These are phyloP conservation scores for Argopecten irradians DNA, from an alignment of 1,140 invertebrate genomes.

Conservation along the genomic window DNA sequence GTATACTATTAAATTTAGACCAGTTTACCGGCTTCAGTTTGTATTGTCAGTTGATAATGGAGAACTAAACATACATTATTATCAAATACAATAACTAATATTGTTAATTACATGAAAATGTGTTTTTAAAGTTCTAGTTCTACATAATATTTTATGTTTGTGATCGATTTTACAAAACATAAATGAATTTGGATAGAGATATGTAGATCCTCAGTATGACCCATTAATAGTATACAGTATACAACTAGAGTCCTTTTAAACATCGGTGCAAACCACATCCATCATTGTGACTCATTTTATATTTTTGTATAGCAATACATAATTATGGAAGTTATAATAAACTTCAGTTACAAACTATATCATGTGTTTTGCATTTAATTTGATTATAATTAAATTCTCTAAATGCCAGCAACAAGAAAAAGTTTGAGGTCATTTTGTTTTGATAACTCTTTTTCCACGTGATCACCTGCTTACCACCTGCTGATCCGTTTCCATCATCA, in stretches of 20 bases:
- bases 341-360: not conserved
- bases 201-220: not conserved
- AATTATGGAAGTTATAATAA: not conserved
- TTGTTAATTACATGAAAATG: too few species aligned
- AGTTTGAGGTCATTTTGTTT: too few species aligned
- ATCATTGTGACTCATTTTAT: slow-evolving; percentile 12
- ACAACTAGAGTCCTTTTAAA: not conserved
- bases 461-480: too few species aligned
- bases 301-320: slow-evolving; percentile 15
- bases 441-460: too few species aligned
- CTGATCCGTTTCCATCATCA: too few species aligned
- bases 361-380: too few species aligned
- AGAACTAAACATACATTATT: not conserved
- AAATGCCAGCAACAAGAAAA: too few species aligned
- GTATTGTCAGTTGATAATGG: not conserved
- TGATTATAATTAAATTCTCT: too few species aligned
- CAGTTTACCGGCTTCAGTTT: not conserved
- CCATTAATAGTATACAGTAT: not conserved
- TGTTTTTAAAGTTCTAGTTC: not conserved
- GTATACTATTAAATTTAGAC: too few species aligned
- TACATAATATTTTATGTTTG: not conserved
- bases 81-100: too few species aligned
- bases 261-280: not conserved
- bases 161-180: slow-evolving; percentile 12
- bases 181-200: not conserved